Percentiles rank a stretch among this genome's conserved stretches.
These are phyloP conservation scores for Halocynthia roretzi DNA, from an alignment of 23 tunicate species.

Conservation along the genomic window DNA sequence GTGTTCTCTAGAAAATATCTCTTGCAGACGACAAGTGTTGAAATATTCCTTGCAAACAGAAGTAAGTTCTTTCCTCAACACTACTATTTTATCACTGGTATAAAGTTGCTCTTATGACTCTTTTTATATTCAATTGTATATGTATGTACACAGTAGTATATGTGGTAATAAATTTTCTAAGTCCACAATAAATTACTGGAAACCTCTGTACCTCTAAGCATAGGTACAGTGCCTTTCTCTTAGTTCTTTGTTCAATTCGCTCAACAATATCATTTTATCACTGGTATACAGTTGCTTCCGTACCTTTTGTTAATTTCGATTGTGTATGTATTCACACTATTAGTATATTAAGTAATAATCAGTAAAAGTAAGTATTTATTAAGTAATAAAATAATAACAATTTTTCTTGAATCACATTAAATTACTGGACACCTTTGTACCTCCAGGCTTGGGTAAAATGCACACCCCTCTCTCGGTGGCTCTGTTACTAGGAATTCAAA, in stretches of 20 bases:
- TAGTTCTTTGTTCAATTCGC: background rate
- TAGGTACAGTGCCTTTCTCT: too few species aligned
- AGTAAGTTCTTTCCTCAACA: conserved; percentile 42
- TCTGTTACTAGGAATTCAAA: background rate
- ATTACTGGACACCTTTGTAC: too few species aligned
- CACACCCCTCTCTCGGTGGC: background rate
- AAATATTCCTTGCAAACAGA: conserved; percentile 95
- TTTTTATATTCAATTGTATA: background rate
- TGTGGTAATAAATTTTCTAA: background rate
- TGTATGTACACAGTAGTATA: background rate
- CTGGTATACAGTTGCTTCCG: background rate
- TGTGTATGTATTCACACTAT: background rate
- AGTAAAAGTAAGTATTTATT: too few species aligned
- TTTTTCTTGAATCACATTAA: too few species aligned
- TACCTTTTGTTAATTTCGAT: background rate
- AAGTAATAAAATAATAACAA: too few species aligned
- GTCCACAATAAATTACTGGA: background rate
- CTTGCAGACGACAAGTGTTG: conserved; percentile 81
- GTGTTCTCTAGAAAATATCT: conserved; percentile 76
- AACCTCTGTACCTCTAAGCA: too few species aligned
- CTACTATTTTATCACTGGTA: background rate
- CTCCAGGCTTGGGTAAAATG: too few species aligned
- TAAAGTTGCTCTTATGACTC: background rate
- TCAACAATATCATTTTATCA: background rate
- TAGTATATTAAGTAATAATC: too few species aligned